Conservation (phyloP, 2,888 invertebrate species). For the Campaea margaritaria region DNA sequence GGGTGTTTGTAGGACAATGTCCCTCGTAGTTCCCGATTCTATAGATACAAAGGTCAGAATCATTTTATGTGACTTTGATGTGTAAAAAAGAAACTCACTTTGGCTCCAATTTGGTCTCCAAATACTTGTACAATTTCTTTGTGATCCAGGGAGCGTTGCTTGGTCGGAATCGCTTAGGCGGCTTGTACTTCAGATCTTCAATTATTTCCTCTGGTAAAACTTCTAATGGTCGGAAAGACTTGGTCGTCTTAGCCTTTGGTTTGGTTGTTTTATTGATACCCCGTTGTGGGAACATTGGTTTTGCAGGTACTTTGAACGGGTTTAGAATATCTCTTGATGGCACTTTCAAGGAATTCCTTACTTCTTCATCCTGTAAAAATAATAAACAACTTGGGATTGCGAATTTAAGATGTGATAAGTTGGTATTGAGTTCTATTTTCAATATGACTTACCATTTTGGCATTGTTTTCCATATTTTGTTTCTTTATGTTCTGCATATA, state of each 20-base stretch:
- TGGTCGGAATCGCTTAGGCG: slow-evolving; percentile 71
- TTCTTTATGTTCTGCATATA: slow-evolving; percentile 63
- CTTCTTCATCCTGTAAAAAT: slow-evolving; percentile 58
- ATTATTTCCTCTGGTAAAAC: slow-evolving; percentile 61
- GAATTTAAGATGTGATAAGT: too few species aligned
- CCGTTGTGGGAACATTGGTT: slow-evolving; percentile 42
- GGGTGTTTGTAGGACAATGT: too few species aligned
- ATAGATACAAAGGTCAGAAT: too few species aligned
- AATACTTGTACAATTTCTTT: slow-evolving; percentile 68
- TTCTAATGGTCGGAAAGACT: slow-evolving; percentile 44
- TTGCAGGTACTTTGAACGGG: slow-evolving; percentile 59
- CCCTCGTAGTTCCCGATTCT: too few species aligned
- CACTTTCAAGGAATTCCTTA: slow-evolving; percentile 55
- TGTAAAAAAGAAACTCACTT: slow-evolving; percentile 62
- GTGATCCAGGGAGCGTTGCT: slow-evolving; percentile 74
- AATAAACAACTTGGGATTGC: neutral
- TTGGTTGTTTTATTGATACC: slow-evolving; percentile 41
- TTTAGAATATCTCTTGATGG: slow-evolving; percentile 43
- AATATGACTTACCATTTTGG: slow-evolving; percentile 62
- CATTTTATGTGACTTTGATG: too few species aligned
- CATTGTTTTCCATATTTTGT: slow-evolving; percentile 57
- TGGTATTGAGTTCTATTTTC: too few species aligned
- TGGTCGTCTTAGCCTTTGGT: slow-evolving; percentile 50
- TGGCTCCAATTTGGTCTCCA: slow-evolving; percentile 71
- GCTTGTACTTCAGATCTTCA: slow-evolving; percentile 73